Percentiles rank a stretch among this genome's conserved stretches.
Conservation (phyloP, 2,113 vertebrate genomes). For the Chamaea fasciata region DNA sequence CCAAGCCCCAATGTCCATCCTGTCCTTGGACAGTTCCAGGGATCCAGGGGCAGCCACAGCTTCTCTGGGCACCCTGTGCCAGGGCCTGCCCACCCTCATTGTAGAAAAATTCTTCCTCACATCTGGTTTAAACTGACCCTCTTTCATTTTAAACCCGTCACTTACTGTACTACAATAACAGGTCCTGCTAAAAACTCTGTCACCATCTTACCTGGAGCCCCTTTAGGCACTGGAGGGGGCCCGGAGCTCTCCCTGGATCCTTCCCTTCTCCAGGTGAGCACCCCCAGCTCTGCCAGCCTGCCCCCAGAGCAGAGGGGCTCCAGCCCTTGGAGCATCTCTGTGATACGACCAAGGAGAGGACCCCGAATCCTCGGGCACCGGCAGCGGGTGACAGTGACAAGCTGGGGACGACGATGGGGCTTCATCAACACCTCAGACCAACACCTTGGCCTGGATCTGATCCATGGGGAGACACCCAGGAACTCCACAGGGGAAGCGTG, state of each 20-base stretch:
- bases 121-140: neutral
- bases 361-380: rapidly evolving
- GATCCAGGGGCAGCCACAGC: neutral
- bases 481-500: neutral
- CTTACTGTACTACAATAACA: neutral
- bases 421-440: neutral
- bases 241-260: neutral
- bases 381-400: neutral
- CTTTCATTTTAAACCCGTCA: neutral
- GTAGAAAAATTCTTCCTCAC: neutral
- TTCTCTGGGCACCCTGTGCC: neutral
- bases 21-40: neutral
- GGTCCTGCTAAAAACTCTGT: neutral
- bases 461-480: neutral
- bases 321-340: neutral
- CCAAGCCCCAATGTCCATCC: rapidly evolving
- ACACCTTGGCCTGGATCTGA: neutral
- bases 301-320: neutral
- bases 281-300: neutral
- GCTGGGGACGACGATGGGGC: neutral
- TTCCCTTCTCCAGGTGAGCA: neutral
- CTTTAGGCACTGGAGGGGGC: neutral
- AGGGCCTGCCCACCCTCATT: rapidly evolving
- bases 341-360: neutral
- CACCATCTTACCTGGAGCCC: neutral